Evolutionary conservation across 2,888 invertebrate genomes (phyloP), one percentile per base, ranked within the genome.

Genomic region (Lasius fuliginosus): DNA sequence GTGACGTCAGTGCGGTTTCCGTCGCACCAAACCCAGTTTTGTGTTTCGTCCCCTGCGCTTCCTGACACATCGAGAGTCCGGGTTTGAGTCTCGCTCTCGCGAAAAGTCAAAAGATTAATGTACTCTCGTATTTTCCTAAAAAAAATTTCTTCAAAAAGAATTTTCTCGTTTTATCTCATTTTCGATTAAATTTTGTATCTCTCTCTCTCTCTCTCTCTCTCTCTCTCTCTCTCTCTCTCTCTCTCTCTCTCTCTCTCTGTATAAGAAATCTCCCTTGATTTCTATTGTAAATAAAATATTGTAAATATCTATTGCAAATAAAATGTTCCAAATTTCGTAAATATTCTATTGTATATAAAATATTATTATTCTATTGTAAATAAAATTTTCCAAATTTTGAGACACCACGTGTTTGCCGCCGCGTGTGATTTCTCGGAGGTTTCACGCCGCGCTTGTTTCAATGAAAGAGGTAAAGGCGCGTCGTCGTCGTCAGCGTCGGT

Each of bases 1-100:
- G 90, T 86, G 90, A 90, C 89, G 90, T 90, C 83, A 88, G 65
- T 85, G 88, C 65, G 90, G 88, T 87, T 90, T 89, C 82, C 85
- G 85, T 76, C 36, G 67, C 74, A 71, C 71, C 12, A 33, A 60
- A 23, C 30, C 23, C 69, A 27, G 69, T 12, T 15, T 42, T 58
- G 36, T 56, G 5, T 77, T 58, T 79, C 23, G 12, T 11, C 4
- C 27, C 36, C 27, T 12, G 53, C 30, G 23, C 23, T 56, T 49
- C 56, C 56, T n/a, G n/a, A 76, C 42, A 65, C 64, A 53, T 60
- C 46, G 60, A 46, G 56, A 27, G 5, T 46, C 60, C 15, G 5
- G 8, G 5, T 36, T 18, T 8, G 58, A 58, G 15, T 77, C 53
- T 68, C 42, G 6, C 9, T 9, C 46, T 36, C 8, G 42, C 15